Evolutionary conservation across 1,140 invertebrate species (phyloP), one percentile per base, ranked within the genome.

Genomic region (Dreissena rostriformis): DNA sequence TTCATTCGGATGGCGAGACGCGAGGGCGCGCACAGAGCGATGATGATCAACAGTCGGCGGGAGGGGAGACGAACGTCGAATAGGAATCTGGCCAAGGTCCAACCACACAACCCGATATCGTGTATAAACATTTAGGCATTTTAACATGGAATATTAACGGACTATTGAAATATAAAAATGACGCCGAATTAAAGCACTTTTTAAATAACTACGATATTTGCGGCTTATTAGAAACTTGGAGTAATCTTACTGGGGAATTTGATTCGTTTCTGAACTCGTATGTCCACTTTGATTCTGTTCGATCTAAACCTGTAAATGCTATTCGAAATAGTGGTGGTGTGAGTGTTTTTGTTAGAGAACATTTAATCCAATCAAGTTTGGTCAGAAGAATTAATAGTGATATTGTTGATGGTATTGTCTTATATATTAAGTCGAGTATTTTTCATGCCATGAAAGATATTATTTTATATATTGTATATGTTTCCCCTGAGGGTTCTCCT

Each of bases 311-410:
- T 61, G 17, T n/a, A n/a, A 61, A 61, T 61, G 57, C 22, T n/a
- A 61, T 61, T 61, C 57, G 57, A n/a, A 61, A 61, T 61, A 61
- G 17, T 61, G 57, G 57, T n/a, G 57, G 57, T 61, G 57, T 61
- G 22, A 61, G 57, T 24, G 57, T 39, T 61, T 61, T 61, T 61
- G 57, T 24, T n/a, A n/a, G 57, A 61, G 57, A 19, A 61, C 17
- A 24, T 61, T 24, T 61, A n/a, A 61, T n/a, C 22, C 17, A n/a
- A 61, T 61, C 57, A 24, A 24, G 57, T 61, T n/a, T 61, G 39
- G 17, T 61, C 2, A 61, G 22, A 61, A 24, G 17, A 24, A n/a
- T 61, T n/a, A n/a, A 24, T 61, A 6, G 6, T 61, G 57, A 2
- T 61, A n/a, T 61, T 61, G 22, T n/a, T n/a, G 57, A 61, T 24